phyloP scores from a whole-genome alignment of 2,797 vertebrate species.

The Brotula barbata region DNA sequence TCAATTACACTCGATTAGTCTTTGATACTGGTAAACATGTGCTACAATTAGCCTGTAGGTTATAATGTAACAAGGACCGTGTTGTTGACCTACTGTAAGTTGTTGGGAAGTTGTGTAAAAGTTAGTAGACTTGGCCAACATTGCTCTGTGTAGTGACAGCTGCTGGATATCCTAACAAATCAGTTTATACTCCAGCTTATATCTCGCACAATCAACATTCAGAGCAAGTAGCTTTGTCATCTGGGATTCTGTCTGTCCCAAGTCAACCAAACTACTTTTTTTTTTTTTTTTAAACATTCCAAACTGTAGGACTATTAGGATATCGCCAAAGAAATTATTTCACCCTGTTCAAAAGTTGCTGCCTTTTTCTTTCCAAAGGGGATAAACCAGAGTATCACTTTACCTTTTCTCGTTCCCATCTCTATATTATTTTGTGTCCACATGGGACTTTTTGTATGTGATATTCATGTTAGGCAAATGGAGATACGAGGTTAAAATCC shows the following conservation, averaged over 20 bases:
- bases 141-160: neutral
- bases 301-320: constrained; percentile 55
- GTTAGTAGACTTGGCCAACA: neutral
- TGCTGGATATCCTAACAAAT: constrained; percentile 14
- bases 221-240: constrained; percentile 22
- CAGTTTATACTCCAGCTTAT: constrained; percentile 8
- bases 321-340: constrained; percentile 72
- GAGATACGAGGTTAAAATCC: constrained; percentile 58
- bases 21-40: constrained; percentile 24
- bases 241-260: constrained; percentile 16
- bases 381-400: constrained; percentile 44
- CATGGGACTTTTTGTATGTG: constrained; percentile 74
- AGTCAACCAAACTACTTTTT: constrained; percentile 19
- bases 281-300: constrained; percentile 55
- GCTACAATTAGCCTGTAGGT: constrained; percentile 3
- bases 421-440: constrained; percentile 73
- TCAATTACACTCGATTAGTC: neutral
- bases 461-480: constrained; percentile 73
- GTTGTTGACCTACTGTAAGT: constrained; percentile 6
- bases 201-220: constrained; percentile 13
- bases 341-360: constrained; percentile 44
- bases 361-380: constrained; percentile 50
- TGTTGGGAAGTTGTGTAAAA: neutral
- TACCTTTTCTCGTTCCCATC: constrained; percentile 17
- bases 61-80: constrained; percentile 6